phyloP scores from a whole-genome alignment of 2,888 invertebrate species.

The Eremobia ochroleuca region DNA sequence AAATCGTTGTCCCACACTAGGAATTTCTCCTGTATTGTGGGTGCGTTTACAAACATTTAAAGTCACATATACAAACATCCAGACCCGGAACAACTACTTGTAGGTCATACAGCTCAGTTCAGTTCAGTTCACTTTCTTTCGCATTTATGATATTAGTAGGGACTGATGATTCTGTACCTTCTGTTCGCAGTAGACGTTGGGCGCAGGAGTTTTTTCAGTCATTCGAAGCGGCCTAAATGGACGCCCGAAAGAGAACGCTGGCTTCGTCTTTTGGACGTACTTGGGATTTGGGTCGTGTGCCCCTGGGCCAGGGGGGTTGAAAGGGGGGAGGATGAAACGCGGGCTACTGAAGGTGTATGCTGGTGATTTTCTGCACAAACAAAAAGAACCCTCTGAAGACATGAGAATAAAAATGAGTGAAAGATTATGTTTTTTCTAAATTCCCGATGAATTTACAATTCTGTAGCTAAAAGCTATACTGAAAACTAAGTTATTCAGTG shows the following conservation, averaged over 20 bases:
- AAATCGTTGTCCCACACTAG: no score
- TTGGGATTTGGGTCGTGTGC: constrained; percentile 81
- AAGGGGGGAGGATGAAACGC: constrained; percentile 48
- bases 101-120: no score
- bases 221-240: constrained; percentile 67
- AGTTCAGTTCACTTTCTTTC: no score
- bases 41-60: no score
- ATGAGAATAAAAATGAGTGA: neutral
- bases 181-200: constrained; percentile 84
- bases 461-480: neutral
- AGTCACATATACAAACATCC: no score
- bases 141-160: neutral
- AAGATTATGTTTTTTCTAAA: no score
- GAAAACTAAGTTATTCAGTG: neutral
- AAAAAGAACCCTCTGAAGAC: neutral
- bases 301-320: constrained; percentile 79
- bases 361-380: constrained; percentile 74
- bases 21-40: no score
- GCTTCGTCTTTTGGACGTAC: constrained; percentile 76
- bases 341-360: constrained; percentile 75
- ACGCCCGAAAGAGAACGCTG: constrained; percentile 79
- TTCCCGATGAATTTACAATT: no score
- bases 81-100: no score
- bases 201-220: constrained; percentile 72
- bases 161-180: constrained; percentile 75